phyloP scores from a whole-genome alignment of 2,797 vertebrate genomes.

The Halcyon leucocephala region DNA sequence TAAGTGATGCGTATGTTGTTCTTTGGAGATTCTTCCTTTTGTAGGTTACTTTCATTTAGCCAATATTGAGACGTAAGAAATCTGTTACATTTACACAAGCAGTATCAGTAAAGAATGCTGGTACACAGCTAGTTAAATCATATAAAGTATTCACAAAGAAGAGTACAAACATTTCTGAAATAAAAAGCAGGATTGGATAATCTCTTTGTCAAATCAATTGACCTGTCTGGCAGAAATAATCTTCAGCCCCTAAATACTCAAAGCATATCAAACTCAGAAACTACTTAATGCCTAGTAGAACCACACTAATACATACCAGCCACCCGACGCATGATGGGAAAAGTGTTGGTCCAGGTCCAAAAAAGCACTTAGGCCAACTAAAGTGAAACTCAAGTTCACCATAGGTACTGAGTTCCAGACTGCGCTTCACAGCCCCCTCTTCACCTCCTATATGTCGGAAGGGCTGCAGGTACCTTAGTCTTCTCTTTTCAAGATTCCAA shows the following conservation, averaged over 20 bases:
- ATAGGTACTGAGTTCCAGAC: neutral
- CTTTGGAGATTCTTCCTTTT: neutral
- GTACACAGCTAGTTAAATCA: neutral
- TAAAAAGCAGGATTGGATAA: neutral
- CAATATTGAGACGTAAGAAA: neutral
- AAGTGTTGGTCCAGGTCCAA: neutral
- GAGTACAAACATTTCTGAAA: neutral
- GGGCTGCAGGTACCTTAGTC: neutral
- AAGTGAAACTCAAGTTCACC: neutral
- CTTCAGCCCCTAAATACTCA: neutral
- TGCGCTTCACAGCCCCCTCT: neutral
- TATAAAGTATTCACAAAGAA: neutral
- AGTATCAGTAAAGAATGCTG: neutral
- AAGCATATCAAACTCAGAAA: neutral
- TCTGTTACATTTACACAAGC: neutral
- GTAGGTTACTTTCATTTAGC: neutral
- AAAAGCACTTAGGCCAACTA: conserved; percentile 25
- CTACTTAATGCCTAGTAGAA: neutral
- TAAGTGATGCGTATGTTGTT: neutral
- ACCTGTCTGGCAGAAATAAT: neutral
- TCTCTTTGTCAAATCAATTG: neutral
- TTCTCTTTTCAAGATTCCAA: neutral
- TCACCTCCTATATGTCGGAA: neutral
- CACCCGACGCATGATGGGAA: fast-evolving
- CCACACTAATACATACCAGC: neutral